Conservation (phyloP, 2,888 invertebrate species). For the Nematopogon swammerdamellus region DNA sequence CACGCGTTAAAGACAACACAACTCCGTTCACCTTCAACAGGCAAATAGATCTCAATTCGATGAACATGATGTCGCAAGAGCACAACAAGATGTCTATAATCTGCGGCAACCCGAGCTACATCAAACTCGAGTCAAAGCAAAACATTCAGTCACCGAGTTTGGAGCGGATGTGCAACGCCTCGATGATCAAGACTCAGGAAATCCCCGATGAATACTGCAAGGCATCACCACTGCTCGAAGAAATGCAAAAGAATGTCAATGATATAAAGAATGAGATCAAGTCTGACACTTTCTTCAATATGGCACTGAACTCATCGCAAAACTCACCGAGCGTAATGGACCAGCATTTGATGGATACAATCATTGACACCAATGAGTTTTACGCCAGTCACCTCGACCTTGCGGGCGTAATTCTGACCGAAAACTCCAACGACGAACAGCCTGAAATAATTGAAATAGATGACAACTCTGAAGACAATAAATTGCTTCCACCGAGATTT, state of each 20-base stretch:
- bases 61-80: constrained; percentile 35
- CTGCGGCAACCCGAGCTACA: constrained; percentile 40
- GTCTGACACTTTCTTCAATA: constrained; percentile 37
- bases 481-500: constrained; percentile 31
- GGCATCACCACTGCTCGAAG: constrained; percentile 41
- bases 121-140: constrained; percentile 46
- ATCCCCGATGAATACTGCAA: constrained; percentile 35
- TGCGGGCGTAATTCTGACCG: constrained; percentile 30
- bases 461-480: constrained; percentile 46
- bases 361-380: constrained; percentile 31
- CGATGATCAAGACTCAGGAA: constrained; percentile 25
- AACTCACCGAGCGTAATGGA: constrained; percentile 36
- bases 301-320: constrained; percentile 26
- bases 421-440: constrained; percentile 24
- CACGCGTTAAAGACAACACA: constrained; percentile 28
- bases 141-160: constrained; percentile 45
- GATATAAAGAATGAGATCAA: constrained; percentile 48
- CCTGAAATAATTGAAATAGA: constrained; percentile 48
- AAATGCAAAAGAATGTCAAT: constrained; percentile 42
- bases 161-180: constrained; percentile 41
- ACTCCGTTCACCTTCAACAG: constrained; percentile 43
- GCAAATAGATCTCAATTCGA: constrained; percentile 35
- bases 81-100: constrained; percentile 37
- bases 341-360: constrained; percentile 40
- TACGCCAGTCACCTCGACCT: constrained; percentile 36